These are phyloP conservation scores for Cossypha niveicapilla DNA, from an alignment of 2,797 vertebrate species.

Conservation along the genomic window DNA sequence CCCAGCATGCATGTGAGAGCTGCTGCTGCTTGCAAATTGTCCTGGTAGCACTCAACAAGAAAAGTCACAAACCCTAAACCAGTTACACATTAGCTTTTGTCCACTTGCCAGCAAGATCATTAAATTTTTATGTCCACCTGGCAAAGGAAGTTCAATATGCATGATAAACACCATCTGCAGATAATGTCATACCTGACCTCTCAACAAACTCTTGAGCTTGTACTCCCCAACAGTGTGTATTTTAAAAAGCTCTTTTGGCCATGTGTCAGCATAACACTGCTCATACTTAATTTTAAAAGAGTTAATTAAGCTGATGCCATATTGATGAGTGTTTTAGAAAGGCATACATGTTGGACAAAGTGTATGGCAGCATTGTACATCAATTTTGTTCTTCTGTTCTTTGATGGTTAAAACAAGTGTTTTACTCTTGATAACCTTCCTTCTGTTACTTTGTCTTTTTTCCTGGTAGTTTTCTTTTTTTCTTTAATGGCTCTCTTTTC, in stretches of 20 bases:
- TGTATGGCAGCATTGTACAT: background rate
- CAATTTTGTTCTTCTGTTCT: background rate
- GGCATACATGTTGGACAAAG: background rate
- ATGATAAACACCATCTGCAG: background rate
- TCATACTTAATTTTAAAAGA: background rate
- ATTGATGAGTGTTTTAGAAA: background rate
- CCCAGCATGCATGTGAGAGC: background rate
- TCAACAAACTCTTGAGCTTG: background rate
- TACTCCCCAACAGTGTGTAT: background rate
- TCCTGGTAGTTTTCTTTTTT: background rate
- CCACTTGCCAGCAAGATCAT: background rate
- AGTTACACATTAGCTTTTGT: background rate
- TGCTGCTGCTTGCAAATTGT: background rate
- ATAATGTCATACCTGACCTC: background rate
- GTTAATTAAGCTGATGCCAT: background rate
- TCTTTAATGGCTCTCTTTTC: background rate
- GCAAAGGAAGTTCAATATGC: background rate
- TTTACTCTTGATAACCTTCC: background rate
- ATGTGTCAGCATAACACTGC: background rate
- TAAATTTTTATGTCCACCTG: background rate
- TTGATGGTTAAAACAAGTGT: background rate
- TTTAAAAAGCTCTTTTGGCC: background rate
- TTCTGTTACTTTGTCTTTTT: background rate
- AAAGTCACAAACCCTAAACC: background rate
- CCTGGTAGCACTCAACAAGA: background rate